Evolutionary conservation across 1,140 invertebrate genomes (phyloP).

Genomic region (Aphaenogaster ashmeadi): DNA sequence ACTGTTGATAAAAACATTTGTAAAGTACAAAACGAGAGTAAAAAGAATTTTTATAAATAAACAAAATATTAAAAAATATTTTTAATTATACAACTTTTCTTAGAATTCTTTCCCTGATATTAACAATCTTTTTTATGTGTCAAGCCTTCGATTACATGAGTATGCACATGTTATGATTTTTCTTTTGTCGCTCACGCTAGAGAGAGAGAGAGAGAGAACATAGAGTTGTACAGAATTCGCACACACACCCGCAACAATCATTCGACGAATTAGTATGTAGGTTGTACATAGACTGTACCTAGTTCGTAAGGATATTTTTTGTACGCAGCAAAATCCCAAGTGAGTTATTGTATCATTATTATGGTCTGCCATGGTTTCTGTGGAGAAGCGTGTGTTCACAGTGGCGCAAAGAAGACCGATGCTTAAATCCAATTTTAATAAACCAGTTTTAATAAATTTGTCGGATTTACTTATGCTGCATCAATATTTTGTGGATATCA

Average conservation of each 20-base stretch:
- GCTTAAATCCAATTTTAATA: constrained; percentile 11
- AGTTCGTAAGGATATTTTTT: constrained; percentile 77
- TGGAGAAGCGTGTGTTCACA: constrained; percentile 56
- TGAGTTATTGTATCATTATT: constrained; percentile 38
- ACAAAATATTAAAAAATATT: constrained; percentile 30
- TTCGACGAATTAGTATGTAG: constrained; percentile 65
- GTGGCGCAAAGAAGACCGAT: constrained; percentile 41
- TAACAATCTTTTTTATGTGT: constrained; percentile 25
- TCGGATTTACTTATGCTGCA: neutral
- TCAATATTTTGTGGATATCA: constrained; percentile 19
- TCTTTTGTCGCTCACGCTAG: constrained; percentile 62
- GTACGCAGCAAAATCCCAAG: constrained; percentile 69
- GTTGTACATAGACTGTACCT: constrained; percentile 72
- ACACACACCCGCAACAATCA: constrained; percentile 66
- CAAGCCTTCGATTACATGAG: constrained; percentile 39
- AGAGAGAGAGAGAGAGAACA: neutral
- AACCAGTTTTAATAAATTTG: constrained; percentile 12
- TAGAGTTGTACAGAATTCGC: constrained; percentile 66
- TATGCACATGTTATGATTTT: constrained; percentile 55
- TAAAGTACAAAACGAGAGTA: constrained; percentile 36
- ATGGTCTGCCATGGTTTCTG: constrained; percentile 35
- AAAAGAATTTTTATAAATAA: constrained; percentile 44
- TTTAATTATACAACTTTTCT: neutral
- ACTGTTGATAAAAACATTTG: neutral
- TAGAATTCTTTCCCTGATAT: neutral